Evolutionary conservation across 2,113 vertebrate species (phyloP), one percentile per base, ranked within the genome.

Genomic region (Cyanoliseus patagonus): DNA sequence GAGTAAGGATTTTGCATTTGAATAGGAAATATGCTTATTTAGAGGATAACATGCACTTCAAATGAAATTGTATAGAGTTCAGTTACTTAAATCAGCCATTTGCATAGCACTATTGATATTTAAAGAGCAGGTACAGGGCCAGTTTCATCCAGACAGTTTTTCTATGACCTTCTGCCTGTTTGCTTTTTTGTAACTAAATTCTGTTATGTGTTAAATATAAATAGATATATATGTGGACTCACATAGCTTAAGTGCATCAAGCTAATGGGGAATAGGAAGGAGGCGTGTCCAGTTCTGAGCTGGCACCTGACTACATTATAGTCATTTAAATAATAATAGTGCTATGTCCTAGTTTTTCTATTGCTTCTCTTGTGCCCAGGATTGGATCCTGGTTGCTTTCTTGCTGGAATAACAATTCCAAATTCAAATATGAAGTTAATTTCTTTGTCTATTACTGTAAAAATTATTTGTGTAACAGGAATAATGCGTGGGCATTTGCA

Each of bases 381-480:
- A 93, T 57, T 92, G 57, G 47, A 41, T 68, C 66, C 28, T 64
- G 41, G 22, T 23, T 91, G 35, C 49, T 84, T 75, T 51, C 37
- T 86, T 92, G 47, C 44, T 75, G 72, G 77, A 82, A 84, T 16
- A 79, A 28, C n/a, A 49, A 83, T 75, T 88, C 76, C 74, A 64
- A 86, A 86, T 88, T 73, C 41, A 88, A 88, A 84, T 68, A 37
- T 1, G 3, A 85, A 82, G 20, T 66, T 83, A 73, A 92, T 84
- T 93, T 93, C 33, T 86, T 91, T 95, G 61, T 81, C 77, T 88
- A 59, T 78, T 82, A 57, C 88, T 1, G 7, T 92, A 70, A 94
- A 89, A 91, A 68, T 67, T 24, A 75, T 94, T 92, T 95, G 27
- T 78, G 74, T 81, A 73, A 79, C 55, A 68, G 57, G 57, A 95